Base-by-base conservation (phyloP, 1,140 invertebrate species). In the Apis florea region DNA sequence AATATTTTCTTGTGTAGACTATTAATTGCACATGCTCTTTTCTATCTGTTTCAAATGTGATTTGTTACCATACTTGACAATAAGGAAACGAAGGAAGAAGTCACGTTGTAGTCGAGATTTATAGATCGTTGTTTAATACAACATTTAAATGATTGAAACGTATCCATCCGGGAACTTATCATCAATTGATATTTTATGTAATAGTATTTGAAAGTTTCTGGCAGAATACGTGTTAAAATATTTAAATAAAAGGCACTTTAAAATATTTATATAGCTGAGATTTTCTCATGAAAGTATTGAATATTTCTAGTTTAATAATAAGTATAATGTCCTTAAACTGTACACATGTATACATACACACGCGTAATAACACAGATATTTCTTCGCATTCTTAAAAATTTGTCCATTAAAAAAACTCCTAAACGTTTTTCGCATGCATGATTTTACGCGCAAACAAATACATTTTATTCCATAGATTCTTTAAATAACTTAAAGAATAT, bases 1-100 rank as follows among this genome's bases (percentile, higher is more conserved):
- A 26, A 73, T 76, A 13, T 79, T 83, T 79, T 59, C 72, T 51
- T 87, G 56, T 72, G 67, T 54, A 84, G 51, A 71, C n/a, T 73
- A 74, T n/a, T 69, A 49, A 24, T 64, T 61, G 77, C 75, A 64
- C 70, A 72, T 68, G 77, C 31, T 80, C n/a, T 58, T 75, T 82
- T 84, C 24, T 82, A 82, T 70, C 68, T 87, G 54, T 85, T 79
- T 85, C 58, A 53, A 85, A 80, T 85, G 67, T 88, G 78, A 81
- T 81, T 82, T 85, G 80, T 85, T 83, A 85, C 83, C 75, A 85
- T 83, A 73, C 78, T 79, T 79, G 72, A 54, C 83, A 87, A 88
- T 85, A 88, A 87, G 85, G 85, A 86, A 87, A 70, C 9, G n/a
- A 58, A 51, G 47, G n/a, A 13, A 54, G 69, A 58, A 56, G 31